Evolutionary conservation across 2,113 vertebrate species (phyloP).

Genomic region (Lamprotornis superbus): DNA sequence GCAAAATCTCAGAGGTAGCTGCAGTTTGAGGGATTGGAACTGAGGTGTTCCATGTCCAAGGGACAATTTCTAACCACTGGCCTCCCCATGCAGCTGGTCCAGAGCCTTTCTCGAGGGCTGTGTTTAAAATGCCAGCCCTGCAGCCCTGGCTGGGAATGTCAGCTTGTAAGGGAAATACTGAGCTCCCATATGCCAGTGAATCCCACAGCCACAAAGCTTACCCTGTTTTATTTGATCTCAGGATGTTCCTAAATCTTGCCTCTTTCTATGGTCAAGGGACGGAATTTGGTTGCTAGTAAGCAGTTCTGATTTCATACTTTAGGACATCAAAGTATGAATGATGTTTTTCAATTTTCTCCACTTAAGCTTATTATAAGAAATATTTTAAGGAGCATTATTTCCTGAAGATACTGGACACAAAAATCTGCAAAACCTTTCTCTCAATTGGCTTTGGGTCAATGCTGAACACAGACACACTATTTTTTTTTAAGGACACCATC

Average conservation of each 20-base stretch:
- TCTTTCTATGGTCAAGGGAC: constrained; percentile 34
- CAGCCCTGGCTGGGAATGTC: not conserved
- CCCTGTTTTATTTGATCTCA: not conserved
- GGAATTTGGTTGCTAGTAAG: constrained; percentile 42
- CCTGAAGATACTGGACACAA: constrained; percentile 53
- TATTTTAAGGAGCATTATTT: constrained; percentile 62
- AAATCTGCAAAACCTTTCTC: constrained; percentile 41
- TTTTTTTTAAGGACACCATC: not conserved
- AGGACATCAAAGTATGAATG: constrained; percentile 73
- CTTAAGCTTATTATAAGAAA: constrained; percentile 72
- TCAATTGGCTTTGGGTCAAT: constrained; percentile 1
- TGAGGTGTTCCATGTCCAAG: not conserved
- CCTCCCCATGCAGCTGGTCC: not conserved
- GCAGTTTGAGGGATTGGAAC: not conserved
- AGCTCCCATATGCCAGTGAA: not conserved
- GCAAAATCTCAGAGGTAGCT: not conserved
- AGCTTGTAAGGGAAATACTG: not conserved
- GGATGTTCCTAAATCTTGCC: constrained; percentile 53
- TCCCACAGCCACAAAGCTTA: not conserved
- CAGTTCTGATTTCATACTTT: constrained; percentile 69
- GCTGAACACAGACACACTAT: not conserved
- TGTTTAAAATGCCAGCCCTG: not conserved
- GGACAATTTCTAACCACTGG: not conserved
- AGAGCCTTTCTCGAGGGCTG: not conserved
- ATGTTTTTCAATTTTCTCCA: constrained; percentile 66